These are phyloP conservation scores for Cantharis nigra DNA, from an alignment of 2,888 invertebrate species.

Conservation along the genomic window DNA sequence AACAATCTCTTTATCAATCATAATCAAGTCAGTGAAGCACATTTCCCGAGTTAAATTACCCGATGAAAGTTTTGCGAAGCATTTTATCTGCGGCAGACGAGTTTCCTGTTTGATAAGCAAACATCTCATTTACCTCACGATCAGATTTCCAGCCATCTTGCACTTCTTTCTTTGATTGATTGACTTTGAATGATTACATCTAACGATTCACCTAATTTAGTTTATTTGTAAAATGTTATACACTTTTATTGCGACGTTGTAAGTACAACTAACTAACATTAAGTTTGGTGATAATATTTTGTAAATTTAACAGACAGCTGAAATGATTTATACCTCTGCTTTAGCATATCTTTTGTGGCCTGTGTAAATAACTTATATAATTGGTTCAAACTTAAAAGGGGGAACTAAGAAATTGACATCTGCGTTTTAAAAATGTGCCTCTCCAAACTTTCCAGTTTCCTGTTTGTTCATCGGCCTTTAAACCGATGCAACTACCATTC, in stretches of 20 bases:
- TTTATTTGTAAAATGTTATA: conserved; percentile 4
- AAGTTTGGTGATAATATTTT: not conserved
- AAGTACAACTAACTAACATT: not conserved
- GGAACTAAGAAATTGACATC: not conserved
- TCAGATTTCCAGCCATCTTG: conserved; percentile 44
- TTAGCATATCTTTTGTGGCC: not conserved
- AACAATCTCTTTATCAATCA: conserved; percentile 57
- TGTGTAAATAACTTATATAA: not conserved
- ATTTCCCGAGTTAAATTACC: conserved; percentile 53
- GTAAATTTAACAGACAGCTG: not conserved
- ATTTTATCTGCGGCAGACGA: conserved; percentile 53
- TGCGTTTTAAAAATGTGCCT: conserved; percentile 12
- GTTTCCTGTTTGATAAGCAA: conserved; percentile 53
- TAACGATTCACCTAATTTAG: conserved; percentile 6
- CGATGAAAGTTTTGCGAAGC: conserved; percentile 49
- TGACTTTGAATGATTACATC: conserved; percentile 43
- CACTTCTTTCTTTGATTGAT: conserved; percentile 44
- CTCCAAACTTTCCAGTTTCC: conserved; percentile 1
- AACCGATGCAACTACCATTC: conserved; percentile 28
- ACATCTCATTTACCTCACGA: conserved; percentile 51
- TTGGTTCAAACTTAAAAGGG: conserved; percentile 1
- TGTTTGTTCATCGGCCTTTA: conserved; percentile 10
- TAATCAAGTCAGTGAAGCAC: conserved; percentile 56
- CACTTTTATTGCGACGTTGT: not conserved
- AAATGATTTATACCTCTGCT: not conserved